Conservation (phyloP, 1,140 invertebrate species). For the Saccostrea glomerata region DNA sequence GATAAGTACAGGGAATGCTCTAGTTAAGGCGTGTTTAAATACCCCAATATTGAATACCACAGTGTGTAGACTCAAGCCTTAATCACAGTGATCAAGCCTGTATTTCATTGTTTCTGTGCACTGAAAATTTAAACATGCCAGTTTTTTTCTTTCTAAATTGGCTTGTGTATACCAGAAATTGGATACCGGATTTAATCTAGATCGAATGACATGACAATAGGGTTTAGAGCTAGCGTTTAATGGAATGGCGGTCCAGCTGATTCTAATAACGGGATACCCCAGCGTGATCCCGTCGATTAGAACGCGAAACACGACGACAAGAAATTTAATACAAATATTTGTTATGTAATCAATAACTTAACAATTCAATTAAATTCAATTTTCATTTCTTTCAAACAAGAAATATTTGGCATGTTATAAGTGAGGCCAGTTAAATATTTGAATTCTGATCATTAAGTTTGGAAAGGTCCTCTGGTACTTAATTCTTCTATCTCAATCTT, state of each 20-base stretch:
- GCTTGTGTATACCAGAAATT: constrained; percentile 31
- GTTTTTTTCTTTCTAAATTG: constrained; percentile 27
- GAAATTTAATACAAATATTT: constrained; percentile 30
- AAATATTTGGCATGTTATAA: neutral
- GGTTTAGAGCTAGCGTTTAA: constrained; percentile 4
- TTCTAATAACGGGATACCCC: neutral
- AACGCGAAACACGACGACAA: neutral
- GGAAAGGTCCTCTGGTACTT: neutral
- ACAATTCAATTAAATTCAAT: constrained; percentile 35
- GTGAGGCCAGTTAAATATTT: neutral
- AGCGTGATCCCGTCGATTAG: neutral
- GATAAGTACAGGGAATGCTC: constrained; percentile 12
- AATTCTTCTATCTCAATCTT: neutral
- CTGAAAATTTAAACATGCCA: constrained; percentile 16
- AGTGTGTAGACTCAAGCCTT: constrained; percentile 15
- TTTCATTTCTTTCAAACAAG: constrained; percentile 12
- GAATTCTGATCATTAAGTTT: neutral
- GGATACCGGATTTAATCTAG: constrained; percentile 34
- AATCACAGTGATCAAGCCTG: neutral
- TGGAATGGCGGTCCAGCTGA: neutral
- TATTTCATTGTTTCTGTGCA: constrained; percentile 24
- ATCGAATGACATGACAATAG: constrained; percentile 34
- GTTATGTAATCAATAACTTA: constrained; percentile 25
- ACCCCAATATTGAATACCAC: constrained; percentile 15
- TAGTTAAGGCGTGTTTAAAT: neutral